Conservation (phyloP, 2,797 vertebrate genomes). For the Sandelia bainsii region DNA sequence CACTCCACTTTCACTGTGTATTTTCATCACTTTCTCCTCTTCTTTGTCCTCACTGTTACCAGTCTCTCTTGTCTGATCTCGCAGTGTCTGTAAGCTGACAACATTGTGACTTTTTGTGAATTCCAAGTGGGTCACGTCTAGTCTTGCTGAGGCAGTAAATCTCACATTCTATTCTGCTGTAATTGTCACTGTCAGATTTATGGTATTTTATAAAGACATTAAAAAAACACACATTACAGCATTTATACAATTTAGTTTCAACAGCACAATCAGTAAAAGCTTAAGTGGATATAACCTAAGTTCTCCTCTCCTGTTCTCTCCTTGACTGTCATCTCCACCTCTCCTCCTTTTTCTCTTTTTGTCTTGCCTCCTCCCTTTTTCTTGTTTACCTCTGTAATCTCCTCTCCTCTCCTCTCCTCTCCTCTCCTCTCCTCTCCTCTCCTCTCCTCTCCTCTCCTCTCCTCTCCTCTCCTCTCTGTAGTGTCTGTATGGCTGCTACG, state of each 20-base stretch:
- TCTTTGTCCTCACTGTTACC: conserved; percentile 49
- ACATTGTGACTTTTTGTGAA: conserved; percentile 62
- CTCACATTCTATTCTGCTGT: conserved; percentile 65
- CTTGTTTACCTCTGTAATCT: conserved; percentile 42
- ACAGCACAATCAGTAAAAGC: conserved; percentile 74
- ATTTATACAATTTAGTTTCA: conserved; percentile 76
- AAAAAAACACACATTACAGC: conserved; percentile 87
- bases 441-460: conserved; percentile 51
- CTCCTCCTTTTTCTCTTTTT: conserved; percentile 53
- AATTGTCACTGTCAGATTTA: conserved; percentile 66
- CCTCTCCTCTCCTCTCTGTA: conserved; percentile 78
- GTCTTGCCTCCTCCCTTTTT: conserved; percentile 60
- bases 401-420: conserved; percentile 22
- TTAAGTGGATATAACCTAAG: conserved; percentile 79
- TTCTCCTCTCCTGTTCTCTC: conserved; percentile 76
- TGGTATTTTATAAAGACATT: conserved; percentile 74
- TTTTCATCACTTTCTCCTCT: conserved; percentile 32
- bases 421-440: conserved; percentile 44
- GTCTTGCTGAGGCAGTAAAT: conserved; percentile 67
- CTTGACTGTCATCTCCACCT: conserved; percentile 60
- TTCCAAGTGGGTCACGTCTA: conserved; percentile 55
- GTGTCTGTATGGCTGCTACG: conserved; percentile 99
- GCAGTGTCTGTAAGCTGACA: conserved; percentile 49
- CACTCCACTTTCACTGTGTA: conserved; percentile 35
- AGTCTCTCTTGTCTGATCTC: conserved; percentile 38